Evolutionary conservation across 1,140 invertebrate genomes (phyloP).

Genomic region (Scaptodrosophila lebanonensis): DNA sequence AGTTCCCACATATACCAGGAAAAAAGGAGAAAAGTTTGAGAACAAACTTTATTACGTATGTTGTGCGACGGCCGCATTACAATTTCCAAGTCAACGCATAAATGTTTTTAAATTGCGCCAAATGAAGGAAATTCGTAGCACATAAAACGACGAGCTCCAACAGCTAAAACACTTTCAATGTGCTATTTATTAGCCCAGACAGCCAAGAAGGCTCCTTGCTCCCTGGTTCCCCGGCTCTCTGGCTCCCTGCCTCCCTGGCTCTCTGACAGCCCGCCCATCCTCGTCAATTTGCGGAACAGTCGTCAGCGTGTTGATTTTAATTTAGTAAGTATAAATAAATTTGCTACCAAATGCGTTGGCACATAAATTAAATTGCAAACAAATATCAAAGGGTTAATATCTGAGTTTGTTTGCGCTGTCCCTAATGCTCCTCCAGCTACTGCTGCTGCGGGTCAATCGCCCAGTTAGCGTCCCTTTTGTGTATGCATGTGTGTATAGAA

Average conservation of each 20-base stretch:
- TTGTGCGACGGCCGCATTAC: neutral
- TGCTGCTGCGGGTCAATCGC: constrained; percentile 7
- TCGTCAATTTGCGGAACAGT: neutral
- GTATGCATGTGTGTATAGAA: neutral
- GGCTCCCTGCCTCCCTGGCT: neutral
- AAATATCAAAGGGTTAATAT: constrained; percentile 63
- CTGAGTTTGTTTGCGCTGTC: constrained; percentile 13
- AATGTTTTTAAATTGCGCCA: constrained; percentile 47
- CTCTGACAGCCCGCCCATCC: neutral
- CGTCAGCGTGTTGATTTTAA: constrained; percentile 53
- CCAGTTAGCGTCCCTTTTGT: constrained; percentile 29
- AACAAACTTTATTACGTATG: constrained; percentile 17
- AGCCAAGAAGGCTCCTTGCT: no score
- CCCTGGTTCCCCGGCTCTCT: no score
- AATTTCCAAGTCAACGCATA: neutral
- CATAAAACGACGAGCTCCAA: neutral
- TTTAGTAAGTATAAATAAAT: constrained; percentile 54
- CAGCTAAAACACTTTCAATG: neutral
- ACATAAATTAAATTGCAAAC: constrained; percentile 66
- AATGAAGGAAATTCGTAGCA: constrained; percentile 28
- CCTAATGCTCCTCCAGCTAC: neutral
- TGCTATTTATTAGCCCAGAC: no score
- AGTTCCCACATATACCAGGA: no score
- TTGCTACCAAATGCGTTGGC: constrained; percentile 4
- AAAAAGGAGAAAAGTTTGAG: constrained; percentile 4